Percentiles rank a stretch among this genome's conserved stretches.
Conservation (phyloP, 2,797 vertebrate genomes). For the Acomys russatus region DNA sequence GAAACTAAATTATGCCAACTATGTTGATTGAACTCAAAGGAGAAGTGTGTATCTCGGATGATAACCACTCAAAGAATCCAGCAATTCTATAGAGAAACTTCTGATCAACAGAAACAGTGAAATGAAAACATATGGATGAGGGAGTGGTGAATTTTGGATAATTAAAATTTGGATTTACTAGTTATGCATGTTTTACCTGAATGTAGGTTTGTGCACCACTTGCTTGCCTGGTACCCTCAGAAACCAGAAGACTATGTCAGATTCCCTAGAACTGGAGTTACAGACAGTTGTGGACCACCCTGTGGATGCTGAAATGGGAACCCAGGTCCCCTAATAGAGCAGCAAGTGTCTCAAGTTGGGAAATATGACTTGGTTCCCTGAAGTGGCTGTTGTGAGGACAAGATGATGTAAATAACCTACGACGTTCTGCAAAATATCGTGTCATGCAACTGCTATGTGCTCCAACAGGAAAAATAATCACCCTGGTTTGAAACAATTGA, state of each 20-base stretch:
- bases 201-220: background rate
- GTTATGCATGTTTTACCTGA: background rate
- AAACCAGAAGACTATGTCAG: background rate
- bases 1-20: background rate
- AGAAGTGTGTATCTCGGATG: background rate
- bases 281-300: background rate
- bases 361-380: background rate
- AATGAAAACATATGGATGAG: background rate
- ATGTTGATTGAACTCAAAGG: background rate
- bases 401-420: conserved; percentile 52
- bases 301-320: background rate
- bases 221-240: background rate
- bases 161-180: background rate
- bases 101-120: conserved; percentile 11
- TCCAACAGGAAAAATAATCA: background rate
- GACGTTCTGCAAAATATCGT: conserved; percentile 54
- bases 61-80: conserved; percentile 22
- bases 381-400: conserved; percentile 40
- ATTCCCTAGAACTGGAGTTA: background rate
- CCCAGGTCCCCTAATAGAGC: background rate
- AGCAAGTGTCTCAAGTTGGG: background rate
- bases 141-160: background rate
- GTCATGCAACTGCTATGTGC: conserved; percentile 27
- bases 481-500: conserved; percentile 29
- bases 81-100: background rate